phyloP scores from a whole-genome alignment of 2,113 vertebrate genomes.

The Narcine bancroftii region DNA sequence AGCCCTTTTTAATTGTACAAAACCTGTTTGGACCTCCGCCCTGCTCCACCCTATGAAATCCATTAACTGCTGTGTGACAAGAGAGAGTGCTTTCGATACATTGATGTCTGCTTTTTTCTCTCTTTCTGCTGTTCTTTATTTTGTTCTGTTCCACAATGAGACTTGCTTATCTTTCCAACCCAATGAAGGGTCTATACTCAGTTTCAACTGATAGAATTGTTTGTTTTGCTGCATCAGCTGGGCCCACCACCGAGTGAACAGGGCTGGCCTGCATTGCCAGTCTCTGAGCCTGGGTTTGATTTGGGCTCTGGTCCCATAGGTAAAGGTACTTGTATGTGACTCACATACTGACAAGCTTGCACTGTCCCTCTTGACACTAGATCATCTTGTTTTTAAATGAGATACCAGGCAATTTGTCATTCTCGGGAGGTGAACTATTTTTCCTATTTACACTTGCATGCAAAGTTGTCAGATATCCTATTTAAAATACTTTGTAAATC shows the following conservation, averaged over 20 bases:
- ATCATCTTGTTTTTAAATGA: slow-evolving; percentile 33
- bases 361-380: slow-evolving; percentile 13
- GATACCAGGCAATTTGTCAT: neutral
- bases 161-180: slow-evolving; percentile 6
- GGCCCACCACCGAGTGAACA: neutral
- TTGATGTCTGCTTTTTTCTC: slow-evolving; percentile 14
- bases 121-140: neutral
- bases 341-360: neutral
- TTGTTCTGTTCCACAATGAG: slow-evolving; percentile 11
- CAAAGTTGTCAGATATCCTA: neutral
- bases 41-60: neutral
- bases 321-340: neutral
- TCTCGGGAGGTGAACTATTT: slow-evolving; percentile 34
- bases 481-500: neutral
- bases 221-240: slow-evolving; percentile 24
- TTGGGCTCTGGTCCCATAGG: slow-evolving; percentile 26
- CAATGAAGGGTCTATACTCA: neutral
- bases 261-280: neutral
- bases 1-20: neutral
- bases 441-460: slow-evolving; percentile 24
- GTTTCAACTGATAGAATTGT: neutral
- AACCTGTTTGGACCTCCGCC: neutral
- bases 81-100: neutral
- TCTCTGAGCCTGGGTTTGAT: slow-evolving; percentile 7
- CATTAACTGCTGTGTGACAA: neutral